A percentile compares a stretch with the other conserved stretches of the same genome.
Evolutionary conservation across 1,140 invertebrate species (phyloP).

Genomic region (Habropoda laboriosa): DNA sequence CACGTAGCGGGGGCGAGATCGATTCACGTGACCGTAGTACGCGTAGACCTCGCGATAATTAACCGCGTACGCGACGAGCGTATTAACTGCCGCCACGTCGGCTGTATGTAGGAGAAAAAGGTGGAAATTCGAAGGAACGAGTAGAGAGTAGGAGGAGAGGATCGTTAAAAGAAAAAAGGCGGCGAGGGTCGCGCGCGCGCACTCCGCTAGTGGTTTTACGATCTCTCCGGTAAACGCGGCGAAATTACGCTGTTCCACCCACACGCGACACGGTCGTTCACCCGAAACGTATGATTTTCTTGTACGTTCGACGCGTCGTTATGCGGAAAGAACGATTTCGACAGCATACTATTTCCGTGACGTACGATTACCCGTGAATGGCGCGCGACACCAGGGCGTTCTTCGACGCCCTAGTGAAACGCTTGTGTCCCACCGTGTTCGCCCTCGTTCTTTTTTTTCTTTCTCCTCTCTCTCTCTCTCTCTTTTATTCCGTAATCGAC

Average conservation of each 20-base stretch:
- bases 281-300: constrained; percentile 62
- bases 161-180: background rate
- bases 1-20: no score
- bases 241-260: constrained; percentile 57
- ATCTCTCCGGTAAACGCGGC: constrained; percentile 52
- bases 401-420: background rate
- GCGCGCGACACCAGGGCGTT: background rate
- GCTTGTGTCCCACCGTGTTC: background rate
- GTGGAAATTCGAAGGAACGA: background rate
- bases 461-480: no score
- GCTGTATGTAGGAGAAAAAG: background rate
- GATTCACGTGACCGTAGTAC: no score
- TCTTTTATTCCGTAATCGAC: background rate
- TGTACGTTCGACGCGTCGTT: constrained; percentile 50
- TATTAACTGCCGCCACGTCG: no score
- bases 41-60: constrained; percentile 7
- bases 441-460: background rate
- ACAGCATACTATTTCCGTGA: constrained; percentile 14
- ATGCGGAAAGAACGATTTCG: constrained; percentile 32
- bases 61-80: background rate
- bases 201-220: no score
- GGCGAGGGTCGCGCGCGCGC: background rate
- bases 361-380: constrained; percentile 14
- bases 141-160: no score
- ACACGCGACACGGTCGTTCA: constrained; percentile 66